Evolutionary conservation across 2,888 invertebrate species (phyloP), one percentile per base, ranked within the genome.

Genomic region (Amiota mariae): DNA sequence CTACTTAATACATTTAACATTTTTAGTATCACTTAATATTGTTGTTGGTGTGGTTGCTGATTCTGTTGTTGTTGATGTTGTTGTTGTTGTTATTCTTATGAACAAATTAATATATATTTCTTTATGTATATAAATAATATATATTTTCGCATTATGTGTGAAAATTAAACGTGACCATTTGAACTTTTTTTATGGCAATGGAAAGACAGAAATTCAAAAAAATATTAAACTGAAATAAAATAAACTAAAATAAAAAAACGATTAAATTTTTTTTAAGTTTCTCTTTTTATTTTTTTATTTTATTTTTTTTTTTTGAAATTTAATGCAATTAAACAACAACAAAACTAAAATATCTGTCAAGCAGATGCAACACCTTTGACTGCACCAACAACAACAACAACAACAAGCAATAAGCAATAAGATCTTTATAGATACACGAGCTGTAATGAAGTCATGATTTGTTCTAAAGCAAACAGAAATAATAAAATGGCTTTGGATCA

Each of bases 401-500:
- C 18, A 18, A 59, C 59, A 11, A 59, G 20, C 3, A 18, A 18
- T 1, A 18, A 36, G 3, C 6, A 36, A 0, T 6, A 36, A 36
- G 36, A 36, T 6, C 36, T 6, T n/a, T n/a, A n/a, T n/a, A 36
- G 0, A 36, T 2, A 36, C 36, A 36, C 6, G 36, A 36, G 36
- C 36, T 4, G 36, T 6, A 36, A 36, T 36, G 36, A n/a, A 59
- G 20, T 15, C 18, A 18, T 18, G 59, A 59, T 15, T 59, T 18
- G 12, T 59, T 59, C 59, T 59, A 59, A n/a, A 57, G 57, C 57
- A 10, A 57, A 15, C n/a, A 15, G n/a, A n/a, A n/a, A n/a, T n/a
- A 57, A 15, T 57, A 20, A 20, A 18, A 15, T 51, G 57, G 9
- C 8, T 15, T 15, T 18, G n/a, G 68, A 24, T 80, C 76, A 78